A percentile compares a stretch with the other conserved stretches of the same genome.
phyloP scores from a whole-genome alignment of 2,797 vertebrate species.

The Coregonus suidteri region DNA sequence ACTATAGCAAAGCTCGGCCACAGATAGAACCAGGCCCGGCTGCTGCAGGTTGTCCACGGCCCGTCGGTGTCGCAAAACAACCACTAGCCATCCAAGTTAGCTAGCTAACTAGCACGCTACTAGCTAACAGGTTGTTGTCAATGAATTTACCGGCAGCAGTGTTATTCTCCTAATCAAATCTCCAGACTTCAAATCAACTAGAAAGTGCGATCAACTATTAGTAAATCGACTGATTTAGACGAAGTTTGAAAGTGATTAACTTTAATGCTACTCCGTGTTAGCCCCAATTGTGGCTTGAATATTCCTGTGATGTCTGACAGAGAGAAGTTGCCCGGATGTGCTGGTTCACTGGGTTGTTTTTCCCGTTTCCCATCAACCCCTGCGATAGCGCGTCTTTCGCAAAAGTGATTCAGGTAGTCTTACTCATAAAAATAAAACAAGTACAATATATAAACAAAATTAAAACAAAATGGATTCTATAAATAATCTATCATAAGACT shows the following conservation, averaged over 20 bases:
- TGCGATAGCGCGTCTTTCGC: background rate
- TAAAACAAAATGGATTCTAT: background rate
- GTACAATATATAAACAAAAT: background rate
- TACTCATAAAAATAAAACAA: no score
- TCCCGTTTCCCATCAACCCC: conserved; percentile 21
- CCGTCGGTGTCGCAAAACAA: background rate
- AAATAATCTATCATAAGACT: background rate
- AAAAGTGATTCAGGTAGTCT: no score
- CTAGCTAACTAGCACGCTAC: background rate
- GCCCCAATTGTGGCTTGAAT: conserved; percentile 26
- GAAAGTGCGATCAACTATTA: background rate
- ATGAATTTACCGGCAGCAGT: conserved; percentile 25
- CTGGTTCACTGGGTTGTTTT: conserved; percentile 1
- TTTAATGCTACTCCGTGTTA: conserved; percentile 17
- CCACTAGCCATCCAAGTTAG: conserved; percentile 1
- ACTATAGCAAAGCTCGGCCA: background rate
- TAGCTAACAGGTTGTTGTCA: conserved; percentile 21
- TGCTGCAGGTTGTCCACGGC: background rate
- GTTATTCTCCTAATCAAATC: background rate
- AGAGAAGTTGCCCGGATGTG: conserved; percentile 77
- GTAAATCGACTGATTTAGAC: background rate
- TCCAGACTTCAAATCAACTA: background rate
- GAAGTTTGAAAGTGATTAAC: background rate
- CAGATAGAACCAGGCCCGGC: background rate
- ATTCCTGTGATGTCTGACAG: conserved; percentile 77